Conservation (phyloP, 2,797 vertebrate genomes). For the Chanos chanos region DNA sequence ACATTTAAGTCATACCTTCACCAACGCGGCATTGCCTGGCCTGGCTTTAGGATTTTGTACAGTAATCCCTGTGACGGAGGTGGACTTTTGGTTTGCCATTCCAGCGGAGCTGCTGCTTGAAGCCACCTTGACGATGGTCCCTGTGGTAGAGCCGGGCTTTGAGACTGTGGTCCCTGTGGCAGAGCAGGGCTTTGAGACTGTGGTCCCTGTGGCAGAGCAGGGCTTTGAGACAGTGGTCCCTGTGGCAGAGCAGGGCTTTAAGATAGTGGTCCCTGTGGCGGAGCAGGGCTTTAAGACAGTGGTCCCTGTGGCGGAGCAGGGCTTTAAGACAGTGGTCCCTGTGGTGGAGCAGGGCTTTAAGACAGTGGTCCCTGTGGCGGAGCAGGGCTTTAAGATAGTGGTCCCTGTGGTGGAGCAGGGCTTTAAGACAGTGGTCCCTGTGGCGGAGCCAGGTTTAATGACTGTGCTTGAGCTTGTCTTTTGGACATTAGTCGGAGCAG, state of each 20-base stretch:
- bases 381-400: constrained; percentile 45
- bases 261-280: constrained; percentile 27
- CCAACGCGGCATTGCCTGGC: constrained; percentile 27
- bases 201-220: background rate
- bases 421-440: constrained; percentile 15
- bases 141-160: constrained; percentile 28
- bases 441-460: constrained; percentile 47
- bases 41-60: too few species aligned
- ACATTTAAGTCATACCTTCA: constrained; percentile 42
- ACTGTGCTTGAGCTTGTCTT: too few species aligned
- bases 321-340: constrained; percentile 13
- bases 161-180: constrained; percentile 24
- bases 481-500: constrained; percentile 17
- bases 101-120: constrained; percentile 37
- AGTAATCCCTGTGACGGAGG: constrained; percentile 43
- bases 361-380: constrained; percentile 24
- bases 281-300: constrained; percentile 51
- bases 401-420: constrained; percentile 33
- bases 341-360: constrained; percentile 26
- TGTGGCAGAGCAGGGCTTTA: constrained; percentile 29
- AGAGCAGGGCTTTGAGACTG: constrained; percentile 46
- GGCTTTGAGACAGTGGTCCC: constrained; percentile 54
- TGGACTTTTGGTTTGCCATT: constrained; percentile 58
- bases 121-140: constrained; percentile 57
- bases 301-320: constrained; percentile 18